Percentiles rank a stretch among this genome's conserved stretches.
Conservation (phyloP, 2,888 invertebrate genomes). For the Drosophila formosana region DNA sequence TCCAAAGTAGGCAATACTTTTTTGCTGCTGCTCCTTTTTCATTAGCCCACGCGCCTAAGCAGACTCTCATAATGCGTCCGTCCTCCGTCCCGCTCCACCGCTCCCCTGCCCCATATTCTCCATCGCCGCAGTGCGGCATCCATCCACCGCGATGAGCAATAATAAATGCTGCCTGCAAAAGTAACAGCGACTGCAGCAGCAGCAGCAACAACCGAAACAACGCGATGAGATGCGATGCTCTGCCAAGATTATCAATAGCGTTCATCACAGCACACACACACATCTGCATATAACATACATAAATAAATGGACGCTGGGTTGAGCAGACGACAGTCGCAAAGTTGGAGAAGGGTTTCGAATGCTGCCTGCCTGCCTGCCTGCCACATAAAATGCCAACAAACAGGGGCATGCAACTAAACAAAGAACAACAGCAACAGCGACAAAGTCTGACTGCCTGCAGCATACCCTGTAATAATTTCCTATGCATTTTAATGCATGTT, state of each 20-base stretch:
- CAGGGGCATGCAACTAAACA: constrained; percentile 38
- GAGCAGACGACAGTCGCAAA: constrained; percentile 11
- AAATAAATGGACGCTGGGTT: constrained; percentile 29
- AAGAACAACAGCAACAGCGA: constrained; percentile 23
- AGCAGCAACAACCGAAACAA: constrained; percentile 12
- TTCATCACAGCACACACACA: constrained; percentile 49
- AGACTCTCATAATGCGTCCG: neutral
- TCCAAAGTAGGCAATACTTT: constrained; percentile 28
- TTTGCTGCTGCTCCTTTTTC: constrained; percentile 6
- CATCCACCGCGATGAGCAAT: constrained; percentile 41
- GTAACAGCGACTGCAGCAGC: constrained; percentile 28
- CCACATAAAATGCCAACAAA: constrained; percentile 28
- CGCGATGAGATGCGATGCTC: constrained; percentile 24
- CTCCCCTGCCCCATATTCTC: neutral
- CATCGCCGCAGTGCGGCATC: constrained; percentile 42
- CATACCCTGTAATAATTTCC: constrained; percentile 18
- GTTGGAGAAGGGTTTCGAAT: constrained; percentile 28
- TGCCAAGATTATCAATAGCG: constrained; percentile 66
- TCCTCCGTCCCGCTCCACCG: neutral
- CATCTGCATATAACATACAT: neutral
- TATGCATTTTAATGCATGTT: too few relatives aligned
- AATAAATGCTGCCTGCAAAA: constrained; percentile 44
- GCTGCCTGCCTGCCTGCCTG: neutral
- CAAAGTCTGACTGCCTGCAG: neutral
- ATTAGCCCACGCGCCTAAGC: constrained; percentile 28